Evolutionary conservation across 2,797 vertebrate species (phyloP).

Genomic region (Melanotaenia pygmaea): DNA sequence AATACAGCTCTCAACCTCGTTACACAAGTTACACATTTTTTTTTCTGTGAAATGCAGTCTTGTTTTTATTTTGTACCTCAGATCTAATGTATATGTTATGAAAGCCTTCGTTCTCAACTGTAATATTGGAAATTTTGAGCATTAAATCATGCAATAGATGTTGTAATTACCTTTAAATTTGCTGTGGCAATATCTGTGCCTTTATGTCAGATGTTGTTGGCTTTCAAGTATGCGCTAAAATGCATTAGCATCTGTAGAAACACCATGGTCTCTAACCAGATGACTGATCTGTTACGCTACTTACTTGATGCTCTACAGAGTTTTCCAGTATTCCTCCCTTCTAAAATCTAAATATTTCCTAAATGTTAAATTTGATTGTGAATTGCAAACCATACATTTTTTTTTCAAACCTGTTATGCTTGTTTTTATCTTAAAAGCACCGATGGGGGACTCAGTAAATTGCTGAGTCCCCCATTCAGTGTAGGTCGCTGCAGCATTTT

Average conservation of each 20-base stretch:
- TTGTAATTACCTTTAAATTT: not conserved
- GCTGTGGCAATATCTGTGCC: not conserved
- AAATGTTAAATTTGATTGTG: not conserved
- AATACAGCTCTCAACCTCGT: not conserved
- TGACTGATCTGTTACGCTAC: not conserved
- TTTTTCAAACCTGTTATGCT: too few relatives aligned
- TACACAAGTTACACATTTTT: not conserved
- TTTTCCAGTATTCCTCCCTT: not conserved
- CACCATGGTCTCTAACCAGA: not conserved
- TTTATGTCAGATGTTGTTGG: not conserved
- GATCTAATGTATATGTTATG: not conserved
- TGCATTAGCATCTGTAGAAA: not conserved
- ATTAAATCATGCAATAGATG: not conserved
- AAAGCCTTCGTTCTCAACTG: not conserved
- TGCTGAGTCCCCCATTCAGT: too few relatives aligned
- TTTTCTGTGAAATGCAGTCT: not conserved
- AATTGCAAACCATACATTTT: too few relatives aligned
- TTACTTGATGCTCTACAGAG: not conserved
- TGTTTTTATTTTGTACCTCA: not conserved
- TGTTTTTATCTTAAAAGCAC: too few relatives aligned
- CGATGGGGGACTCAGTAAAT: too few relatives aligned
- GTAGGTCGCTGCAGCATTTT: too few relatives aligned
- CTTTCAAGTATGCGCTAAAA: not conserved
- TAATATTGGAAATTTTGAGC: not conserved
- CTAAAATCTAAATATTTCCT: not conserved